Evolutionary conservation across 2,113 vertebrate species (phyloP), one percentile per base, ranked within the genome.

Genomic region (Stegastes partitus): DNA sequence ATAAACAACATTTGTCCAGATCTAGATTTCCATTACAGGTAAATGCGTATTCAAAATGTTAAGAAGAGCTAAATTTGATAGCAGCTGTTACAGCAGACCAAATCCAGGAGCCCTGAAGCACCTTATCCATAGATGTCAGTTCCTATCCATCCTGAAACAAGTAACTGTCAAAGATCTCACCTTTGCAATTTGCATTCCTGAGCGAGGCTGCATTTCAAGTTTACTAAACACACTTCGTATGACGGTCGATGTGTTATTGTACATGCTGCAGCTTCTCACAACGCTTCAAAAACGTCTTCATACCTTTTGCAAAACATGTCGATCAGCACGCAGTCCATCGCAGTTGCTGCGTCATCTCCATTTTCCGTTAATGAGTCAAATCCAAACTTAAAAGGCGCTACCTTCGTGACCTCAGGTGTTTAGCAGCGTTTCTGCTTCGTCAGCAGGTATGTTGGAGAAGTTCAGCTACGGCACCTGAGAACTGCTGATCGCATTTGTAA

Each of bases 391-490:
- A 72, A 67, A 53, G 37, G 58, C 50, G 22, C 23, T 4, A 2
- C 19, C 44, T 16, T 19, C 31, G 11, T 39, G 10, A 11, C 51
- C 31, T 42, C 67, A 28, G 62, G 73, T 71, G 66, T 49, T 26
- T 66, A 22, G 16, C 12, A 22, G 61, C 37, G 22, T 77, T 67
- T 61, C 54, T 49, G 18, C 47, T 61, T 22, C 67, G 61, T 71
- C 80, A 66, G 73, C 67, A 71, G 25, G 51, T 25, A 19, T 21
- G 50, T 50, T 28, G 53, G 19, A 31, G 34, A 42, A 44, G 55
- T 71, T 80, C 49, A 54, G 67, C 61, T 45, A 10, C 42, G 31
- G 22, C 39, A 56, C 34, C 57, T 44, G 50, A 62, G 7, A 59
- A 70, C 53, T 44, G 28, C 58, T 70, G 68, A 64, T 31, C 25